Evolutionary conservation across 2,888 invertebrate genomes (phyloP), one percentile per base, ranked within the genome.

Genomic region (Athripsodes cinereus): DNA sequence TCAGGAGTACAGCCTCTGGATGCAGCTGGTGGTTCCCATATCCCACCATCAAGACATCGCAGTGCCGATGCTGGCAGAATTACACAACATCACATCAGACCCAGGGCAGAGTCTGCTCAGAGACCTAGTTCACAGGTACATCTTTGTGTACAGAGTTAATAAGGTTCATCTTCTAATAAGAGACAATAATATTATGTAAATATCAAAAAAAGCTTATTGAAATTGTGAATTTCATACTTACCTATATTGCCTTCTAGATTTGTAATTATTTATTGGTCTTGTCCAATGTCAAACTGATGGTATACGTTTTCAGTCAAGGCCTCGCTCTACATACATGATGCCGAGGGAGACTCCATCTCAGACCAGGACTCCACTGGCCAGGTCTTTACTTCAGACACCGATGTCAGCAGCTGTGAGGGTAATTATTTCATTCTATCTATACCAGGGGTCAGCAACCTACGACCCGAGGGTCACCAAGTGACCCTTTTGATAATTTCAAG

Each of bases 1-100:
- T 63, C 63, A 1, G 63, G 63, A 21, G 59, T 61, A 6, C 56
- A 59, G 6, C 57, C 55, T n/a, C 21, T 61, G 13, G 63, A 63
- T 8, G 22, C 35, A n/a, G 21, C 16, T 2, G 46, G 31, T 1
- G 35, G 40, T 20, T n/a, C 22, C 10, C 49, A 26, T 16, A 18
- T 18, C 3, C 22, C 53, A 2, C n/a, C 51, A 16, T 49, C 34
- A 13, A 22, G 57, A 22, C 60, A 61, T 35, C 59, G 61, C n/a
- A 63, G 63, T 21, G 61, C 59, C 13, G 63, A 63, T 35, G 55
- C 63, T 1, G 52, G 34, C 5, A 34, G 61, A 13, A 54, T 50
- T 13, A 53, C 60, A n/a, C 50, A 49, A 20, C 31, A 20, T 21
- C 40, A 49, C 18, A 19, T 19, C 6, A 59, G 58, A 16, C 54